A percentile compares a stretch with the other conserved stretches of the same genome.
Conservation (phyloP, 2,113 vertebrate genomes). For the Irena cyanogastra region DNA sequence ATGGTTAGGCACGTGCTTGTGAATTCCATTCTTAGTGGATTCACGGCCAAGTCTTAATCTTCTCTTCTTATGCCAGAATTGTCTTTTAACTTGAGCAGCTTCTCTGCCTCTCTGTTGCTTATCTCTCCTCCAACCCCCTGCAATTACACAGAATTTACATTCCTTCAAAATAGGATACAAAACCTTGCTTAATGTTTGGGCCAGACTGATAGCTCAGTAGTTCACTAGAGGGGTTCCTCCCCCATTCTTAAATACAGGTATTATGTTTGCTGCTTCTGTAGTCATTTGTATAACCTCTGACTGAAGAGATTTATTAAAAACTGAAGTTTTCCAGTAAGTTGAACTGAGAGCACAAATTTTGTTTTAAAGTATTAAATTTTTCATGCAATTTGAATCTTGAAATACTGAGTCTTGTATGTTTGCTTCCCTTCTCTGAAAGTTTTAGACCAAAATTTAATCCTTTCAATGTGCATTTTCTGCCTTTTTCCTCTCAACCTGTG, state of each 20-base stretch:
- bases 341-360: not conserved
- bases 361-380: too few relatives aligned
- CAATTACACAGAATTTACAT: conserved; percentile 40
- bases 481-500: not conserved
- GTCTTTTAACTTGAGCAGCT: conserved; percentile 7
- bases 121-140: conserved; percentile 6
- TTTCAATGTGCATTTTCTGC: not conserved
- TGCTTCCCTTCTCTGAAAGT: not conserved
- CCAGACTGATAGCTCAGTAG: conserved; percentile 3
- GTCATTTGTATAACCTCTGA: conserved; percentile 9
- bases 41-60: not conserved
- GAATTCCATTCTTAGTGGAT: not conserved
- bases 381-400: too few relatives aligned
- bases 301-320: conserved; percentile 37
- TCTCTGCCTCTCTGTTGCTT: conserved; percentile 15
- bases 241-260: not conserved
- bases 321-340: not conserved
- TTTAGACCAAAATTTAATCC: not conserved
- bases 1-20: not conserved
- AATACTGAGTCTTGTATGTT: not conserved
- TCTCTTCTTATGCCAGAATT: conserved; percentile 36
- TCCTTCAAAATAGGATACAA: conserved; percentile 2
- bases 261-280: conserved; percentile 26
- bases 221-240: not conserved
- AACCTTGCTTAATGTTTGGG: not conserved